These are phyloP conservation scores for Limosa lapponica DNA, from an alignment of 2,797 vertebrate species.

Conservation along the genomic window DNA sequence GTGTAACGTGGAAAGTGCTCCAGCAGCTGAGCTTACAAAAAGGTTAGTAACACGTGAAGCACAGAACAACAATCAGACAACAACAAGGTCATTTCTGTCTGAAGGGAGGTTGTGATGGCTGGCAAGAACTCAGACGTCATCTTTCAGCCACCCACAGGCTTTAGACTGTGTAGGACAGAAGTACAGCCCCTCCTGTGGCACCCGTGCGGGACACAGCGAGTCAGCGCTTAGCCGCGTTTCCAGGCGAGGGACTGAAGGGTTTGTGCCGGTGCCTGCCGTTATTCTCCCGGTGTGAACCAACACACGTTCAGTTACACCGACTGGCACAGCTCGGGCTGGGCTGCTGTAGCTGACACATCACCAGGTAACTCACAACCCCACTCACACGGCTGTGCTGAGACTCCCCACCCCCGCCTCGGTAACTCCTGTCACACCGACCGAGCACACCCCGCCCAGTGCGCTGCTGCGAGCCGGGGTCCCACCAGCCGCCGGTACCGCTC, in stretches of 20 bases:
- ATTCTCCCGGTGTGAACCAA: no score
- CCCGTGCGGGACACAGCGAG: fast-evolving
- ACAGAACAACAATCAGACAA: not conserved
- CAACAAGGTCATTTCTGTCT: not conserved
- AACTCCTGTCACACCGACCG: no score
- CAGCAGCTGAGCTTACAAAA: not conserved
- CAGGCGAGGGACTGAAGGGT: fast-evolving
- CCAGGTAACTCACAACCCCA: not conserved
- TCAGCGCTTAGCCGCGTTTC: not conserved
- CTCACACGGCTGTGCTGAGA: fast-evolving
- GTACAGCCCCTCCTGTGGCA: not conserved
- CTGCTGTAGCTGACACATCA: fast-evolving
- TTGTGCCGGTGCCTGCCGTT: no score
- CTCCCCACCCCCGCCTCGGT: no score
- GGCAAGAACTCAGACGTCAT: not conserved
- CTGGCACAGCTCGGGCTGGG: not conserved
- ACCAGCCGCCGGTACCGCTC: not conserved
- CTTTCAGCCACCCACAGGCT: not conserved
- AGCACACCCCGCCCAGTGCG: not conserved
- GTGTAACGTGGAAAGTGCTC: not conserved
- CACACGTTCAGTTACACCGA: no score
- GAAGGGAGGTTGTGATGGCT: not conserved
- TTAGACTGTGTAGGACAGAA: not conserved
- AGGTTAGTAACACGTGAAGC: not conserved
- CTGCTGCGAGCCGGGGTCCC: not conserved